Conservation (phyloP, 2,888 invertebrate genomes). For the Aphodius sticticus region DNA sequence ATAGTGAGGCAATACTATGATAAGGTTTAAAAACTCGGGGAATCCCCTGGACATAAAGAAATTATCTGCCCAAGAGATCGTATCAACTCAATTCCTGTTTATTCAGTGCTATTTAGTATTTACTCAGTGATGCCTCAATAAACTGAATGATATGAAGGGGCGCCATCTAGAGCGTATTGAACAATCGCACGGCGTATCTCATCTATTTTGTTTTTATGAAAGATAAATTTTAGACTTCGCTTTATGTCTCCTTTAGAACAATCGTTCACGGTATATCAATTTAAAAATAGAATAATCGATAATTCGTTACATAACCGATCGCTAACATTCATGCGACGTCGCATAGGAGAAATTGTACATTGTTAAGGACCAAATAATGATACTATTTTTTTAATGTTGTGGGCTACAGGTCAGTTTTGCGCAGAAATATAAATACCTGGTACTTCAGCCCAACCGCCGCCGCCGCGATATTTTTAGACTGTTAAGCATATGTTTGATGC, state of each 20-base stretch:
- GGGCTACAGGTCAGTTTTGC: slow-evolving; percentile 30
- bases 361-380: not conserved
- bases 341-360: not conserved
- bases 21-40: not conserved
- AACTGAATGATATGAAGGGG: too few species aligned
- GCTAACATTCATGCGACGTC: not conserved
- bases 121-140: too few species aligned
- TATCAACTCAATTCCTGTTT: too few species aligned
- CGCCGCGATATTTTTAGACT: not conserved
- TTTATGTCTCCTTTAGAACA: not conserved
- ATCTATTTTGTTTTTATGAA: too few species aligned
- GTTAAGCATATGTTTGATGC: not conserved
- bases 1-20: not conserved
- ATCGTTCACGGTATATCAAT: not conserved
- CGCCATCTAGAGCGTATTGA: too few species aligned
- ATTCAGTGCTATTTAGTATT: too few species aligned
- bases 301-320: not conserved
- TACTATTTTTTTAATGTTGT: not conserved
- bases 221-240: too few species aligned
- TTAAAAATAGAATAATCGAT: not conserved
- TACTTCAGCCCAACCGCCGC: not conserved
- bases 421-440: slow-evolving; percentile 22
- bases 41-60: too few species aligned
- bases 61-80: too few species aligned
- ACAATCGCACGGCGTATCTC: too few species aligned